Base-by-base conservation (phyloP, 2,888 invertebrate species). In the Saturnia pavonia region DNA sequence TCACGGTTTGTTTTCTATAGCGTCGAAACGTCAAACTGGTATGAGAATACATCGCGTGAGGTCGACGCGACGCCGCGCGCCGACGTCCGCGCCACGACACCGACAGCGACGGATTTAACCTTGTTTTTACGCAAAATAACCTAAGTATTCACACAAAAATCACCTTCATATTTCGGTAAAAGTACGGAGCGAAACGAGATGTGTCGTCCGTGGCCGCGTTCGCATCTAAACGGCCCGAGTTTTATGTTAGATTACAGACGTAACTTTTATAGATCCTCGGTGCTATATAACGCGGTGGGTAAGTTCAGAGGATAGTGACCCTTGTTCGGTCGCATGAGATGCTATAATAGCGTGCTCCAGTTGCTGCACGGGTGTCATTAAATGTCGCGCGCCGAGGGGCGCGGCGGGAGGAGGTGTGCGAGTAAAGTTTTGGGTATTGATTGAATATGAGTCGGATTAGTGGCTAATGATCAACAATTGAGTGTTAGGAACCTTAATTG, bases 241-340 rank as follows among this genome's bases (percentile, higher is more conserved):
- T 94, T 94, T 94, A 94, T 94, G 94, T 94, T 93, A 94, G 94
- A 94, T 94, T 94, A 94, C 94, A 94, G 93, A 94, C 94, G 93
- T 94, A 93, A 94, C 93, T 94, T 94, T 94, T 94, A 94, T 94
- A 94, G 94, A 94, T 94, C 94, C 93, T 94, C 93, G 92, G 93
- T 93, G 93, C 94, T 94, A 94, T 94, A 94, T 94, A 94, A 93
- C 94, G 92, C 90, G 92, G 91, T 90, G 91, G 91, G 88, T 86
- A 88, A 83, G 85, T 87, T 83, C 87, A 87, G 83, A 86, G 89
- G 85, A 92, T 85, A 87, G 81, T 91, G 83, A 87, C 85, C 90
- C 85, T 88, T 93, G 84, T 79, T 82, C 78, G 77, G 78, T 83
- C 76, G 82, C 75, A 75, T 80, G 88, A 93, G 86, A 88, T 90